phyloP scores from a whole-genome alignment of 2,797 vertebrate species.

The Okamejei kenojei region DNA sequence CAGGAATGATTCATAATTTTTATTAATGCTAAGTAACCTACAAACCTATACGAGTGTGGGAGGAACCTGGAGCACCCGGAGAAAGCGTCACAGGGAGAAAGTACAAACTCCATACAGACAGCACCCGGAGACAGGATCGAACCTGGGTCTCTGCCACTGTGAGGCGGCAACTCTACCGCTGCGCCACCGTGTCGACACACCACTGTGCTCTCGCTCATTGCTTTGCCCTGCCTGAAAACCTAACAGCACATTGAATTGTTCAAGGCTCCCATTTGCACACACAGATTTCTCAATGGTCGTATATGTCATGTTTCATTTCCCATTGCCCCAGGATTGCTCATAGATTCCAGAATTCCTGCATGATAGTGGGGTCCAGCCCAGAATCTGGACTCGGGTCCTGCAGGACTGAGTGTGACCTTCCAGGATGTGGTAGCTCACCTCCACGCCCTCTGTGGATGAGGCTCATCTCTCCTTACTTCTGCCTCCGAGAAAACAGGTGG shows the following conservation, averaged over 20 bases:
- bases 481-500: neutral
- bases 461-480: neutral
- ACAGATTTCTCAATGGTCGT: neutral
- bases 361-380: neutral
- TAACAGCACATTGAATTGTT: neutral
- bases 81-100: too few relatives aligned
- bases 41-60: too few relatives aligned
- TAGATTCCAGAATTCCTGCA: neutral
- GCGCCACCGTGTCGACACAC: too few relatives aligned
- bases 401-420: neutral
- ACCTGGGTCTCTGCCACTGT: too few relatives aligned
- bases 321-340: neutral
- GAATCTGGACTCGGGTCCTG: neutral
- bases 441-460: slow-evolving; percentile 39
- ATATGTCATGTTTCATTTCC: neutral
- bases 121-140: too few relatives aligned
- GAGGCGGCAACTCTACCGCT: too few relatives aligned
- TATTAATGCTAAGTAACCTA: too few relatives aligned
- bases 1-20: too few relatives aligned
- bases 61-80: too few relatives aligned
- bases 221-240: neutral
- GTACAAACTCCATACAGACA: too few relatives aligned
- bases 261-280: neutral
- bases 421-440: slow-evolving; percentile 40
- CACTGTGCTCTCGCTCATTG: neutral